These are phyloP conservation scores for Scatophagus argus DNA, from an alignment of 2,113 vertebrate species.

Conservation along the genomic window DNA sequence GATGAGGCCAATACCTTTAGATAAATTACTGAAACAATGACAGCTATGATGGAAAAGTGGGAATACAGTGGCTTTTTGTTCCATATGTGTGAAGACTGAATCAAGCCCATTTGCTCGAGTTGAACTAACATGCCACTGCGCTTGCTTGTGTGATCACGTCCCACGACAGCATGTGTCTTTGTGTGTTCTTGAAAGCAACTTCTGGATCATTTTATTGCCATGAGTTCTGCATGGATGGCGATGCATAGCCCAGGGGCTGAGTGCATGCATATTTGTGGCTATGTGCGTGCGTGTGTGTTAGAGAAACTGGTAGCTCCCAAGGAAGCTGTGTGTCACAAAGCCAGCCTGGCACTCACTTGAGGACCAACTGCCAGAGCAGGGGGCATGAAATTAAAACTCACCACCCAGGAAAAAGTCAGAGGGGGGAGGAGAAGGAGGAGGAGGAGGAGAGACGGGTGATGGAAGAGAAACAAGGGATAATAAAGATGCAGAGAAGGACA, in stretches of 20 bases:
- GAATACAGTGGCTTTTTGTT: conserved; percentile 62
- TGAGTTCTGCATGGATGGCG: conserved; percentile 69
- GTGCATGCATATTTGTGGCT: conserved; percentile 53
- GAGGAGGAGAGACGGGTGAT: background rate
- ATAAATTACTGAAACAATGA: conserved; percentile 66
- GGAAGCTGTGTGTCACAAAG: conserved; percentile 73
- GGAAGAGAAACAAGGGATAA: conserved; percentile 78
- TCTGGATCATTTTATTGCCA: conserved; percentile 71
- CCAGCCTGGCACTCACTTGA: conserved; percentile 71
- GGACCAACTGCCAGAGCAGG: conserved; percentile 79
- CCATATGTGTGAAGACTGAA: conserved; percentile 57
- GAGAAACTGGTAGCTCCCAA: conserved; percentile 42
- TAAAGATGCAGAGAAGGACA: conserved; percentile 72
- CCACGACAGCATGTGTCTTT: conserved; percentile 54
- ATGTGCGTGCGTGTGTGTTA: conserved; percentile 27
- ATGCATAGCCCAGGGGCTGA: conserved; percentile 54
- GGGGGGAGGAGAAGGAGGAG: conserved; percentile 22
- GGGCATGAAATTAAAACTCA: conserved; percentile 85
- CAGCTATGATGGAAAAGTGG: conserved; percentile 61
- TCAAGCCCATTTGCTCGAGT: conserved; percentile 36
- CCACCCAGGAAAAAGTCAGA: conserved; percentile 57
- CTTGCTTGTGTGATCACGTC: conserved; percentile 56
- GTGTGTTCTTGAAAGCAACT: conserved; percentile 58
- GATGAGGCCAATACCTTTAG: conserved; percentile 76
- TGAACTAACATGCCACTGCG: conserved; percentile 48